Conservation (phyloP, 1,140 invertebrate genomes). For the Philotrypesis tridentata region DNA sequence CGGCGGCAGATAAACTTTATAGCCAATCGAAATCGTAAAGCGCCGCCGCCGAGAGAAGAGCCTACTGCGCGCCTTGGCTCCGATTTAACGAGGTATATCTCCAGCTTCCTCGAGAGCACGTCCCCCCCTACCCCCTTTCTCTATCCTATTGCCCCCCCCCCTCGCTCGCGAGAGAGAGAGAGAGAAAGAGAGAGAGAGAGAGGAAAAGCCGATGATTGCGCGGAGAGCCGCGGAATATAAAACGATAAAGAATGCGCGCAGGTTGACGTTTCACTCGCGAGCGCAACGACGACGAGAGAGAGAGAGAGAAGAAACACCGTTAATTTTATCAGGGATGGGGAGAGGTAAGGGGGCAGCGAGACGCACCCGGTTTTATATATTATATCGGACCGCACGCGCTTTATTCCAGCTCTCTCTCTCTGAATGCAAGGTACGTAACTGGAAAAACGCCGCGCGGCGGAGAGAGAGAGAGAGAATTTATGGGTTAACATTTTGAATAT, state of each 20-base stretch:
- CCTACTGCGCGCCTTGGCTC: background rate
- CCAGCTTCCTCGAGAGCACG: background rate
- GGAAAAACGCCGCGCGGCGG: background rate
- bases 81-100: background rate
- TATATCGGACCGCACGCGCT: background rate
- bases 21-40: slow-evolving; percentile 68
- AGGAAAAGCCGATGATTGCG: slow-evolving; percentile 18
- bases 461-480: too few relatives aligned
- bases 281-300: too few relatives aligned
- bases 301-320: background rate
- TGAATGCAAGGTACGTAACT: slow-evolving; percentile 13
- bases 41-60: slow-evolving; percentile 34
- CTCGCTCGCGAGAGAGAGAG: background rate
- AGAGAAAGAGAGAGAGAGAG: too few relatives aligned
- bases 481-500: slow-evolving; percentile 27
- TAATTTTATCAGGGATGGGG: slow-evolving; percentile 39
- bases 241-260: slow-evolving; percentile 9
- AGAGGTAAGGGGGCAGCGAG: background rate
- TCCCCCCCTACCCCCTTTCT: background rate
- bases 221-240: background rate
- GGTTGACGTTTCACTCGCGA: slow-evolving; percentile 22
- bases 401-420: too few relatives aligned
- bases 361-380: background rate
- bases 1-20: slow-evolving; percentile 63
- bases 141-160: too few relatives aligned